phyloP scores from a whole-genome alignment of 2,888 invertebrate species.

The Eristalis pertinax region DNA sequence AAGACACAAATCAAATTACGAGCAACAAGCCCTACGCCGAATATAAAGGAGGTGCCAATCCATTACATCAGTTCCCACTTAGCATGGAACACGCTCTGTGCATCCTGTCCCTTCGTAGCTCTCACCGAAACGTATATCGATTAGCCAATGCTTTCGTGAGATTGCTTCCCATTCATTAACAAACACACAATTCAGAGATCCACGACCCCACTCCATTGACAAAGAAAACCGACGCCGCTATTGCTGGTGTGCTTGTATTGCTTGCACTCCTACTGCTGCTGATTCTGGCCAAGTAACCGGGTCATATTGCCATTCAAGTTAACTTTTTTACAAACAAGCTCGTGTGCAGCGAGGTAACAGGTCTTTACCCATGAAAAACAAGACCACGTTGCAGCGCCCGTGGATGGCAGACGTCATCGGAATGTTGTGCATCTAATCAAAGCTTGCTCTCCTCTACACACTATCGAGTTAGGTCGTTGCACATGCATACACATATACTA shows the following conservation, averaged over 20 bases:
- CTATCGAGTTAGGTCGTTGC: not conserved
- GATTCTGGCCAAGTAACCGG: not conserved
- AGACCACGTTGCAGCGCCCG: not conserved
- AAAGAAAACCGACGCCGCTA: not conserved
- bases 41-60: not conserved
- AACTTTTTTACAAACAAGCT: not conserved
- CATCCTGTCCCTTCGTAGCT: not conserved
- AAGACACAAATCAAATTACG: not conserved
- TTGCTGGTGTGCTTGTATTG: not conserved
- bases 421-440: not conserved
- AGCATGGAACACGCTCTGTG: not conserved
- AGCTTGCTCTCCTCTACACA: not conserved
- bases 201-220: not conserved
- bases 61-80: not conserved
- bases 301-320: slow-evolving; percentile 27
- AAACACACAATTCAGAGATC: not conserved
- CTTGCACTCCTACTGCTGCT: not conserved
- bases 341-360: not conserved
- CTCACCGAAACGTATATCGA: not conserved
- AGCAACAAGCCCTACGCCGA: not conserved
- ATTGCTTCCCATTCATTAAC: not conserved
- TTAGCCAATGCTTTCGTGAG: not conserved
- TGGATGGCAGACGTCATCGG: not conserved
- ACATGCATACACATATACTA: not conserved
- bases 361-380: not conserved